Percentiles rank a stretch among this genome's conserved stretches.
These are phyloP conservation scores for Aviceda subcristata DNA, from an alignment of 2,113 vertebrate genomes.

Conservation along the genomic window DNA sequence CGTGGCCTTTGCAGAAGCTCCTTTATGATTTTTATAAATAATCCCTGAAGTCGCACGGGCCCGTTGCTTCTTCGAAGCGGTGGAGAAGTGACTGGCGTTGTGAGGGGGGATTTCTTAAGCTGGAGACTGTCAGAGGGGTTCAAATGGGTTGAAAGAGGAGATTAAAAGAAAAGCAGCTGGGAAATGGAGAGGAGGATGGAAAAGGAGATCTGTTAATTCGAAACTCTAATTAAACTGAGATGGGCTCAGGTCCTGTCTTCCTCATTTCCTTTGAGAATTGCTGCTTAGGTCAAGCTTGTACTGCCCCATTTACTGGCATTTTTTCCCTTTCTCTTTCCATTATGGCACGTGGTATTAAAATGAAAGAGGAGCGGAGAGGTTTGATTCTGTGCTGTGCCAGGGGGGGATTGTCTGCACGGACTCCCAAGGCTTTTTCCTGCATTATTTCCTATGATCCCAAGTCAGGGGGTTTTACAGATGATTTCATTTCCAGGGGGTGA, in stretches of 20 bases:
- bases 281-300: neutral
- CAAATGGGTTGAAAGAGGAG: neutral
- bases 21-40: neutral
- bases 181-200: neutral
- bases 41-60: neutral
- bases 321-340: neutral
- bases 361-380: neutral
- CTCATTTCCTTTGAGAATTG: neutral
- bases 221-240: neutral
- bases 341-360: neutral
- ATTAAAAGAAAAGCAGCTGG: neutral
- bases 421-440: neutral
- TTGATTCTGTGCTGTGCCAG: neutral
- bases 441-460: neutral
- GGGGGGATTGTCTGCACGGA: neutral
- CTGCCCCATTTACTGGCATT: neutral
- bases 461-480: neutral
- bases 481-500: neutral
- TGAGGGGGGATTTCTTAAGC: neutral
- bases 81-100: accelerated
- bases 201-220: neutral
- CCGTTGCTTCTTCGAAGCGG: neutral
- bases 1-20: neutral
- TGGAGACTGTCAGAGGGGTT: neutral
- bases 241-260: neutral